Percentiles rank a stretch among this genome's conserved stretches.
Evolutionary conservation across 2,888 invertebrate species (phyloP).

Genomic region (Idaea biselata): DNA sequence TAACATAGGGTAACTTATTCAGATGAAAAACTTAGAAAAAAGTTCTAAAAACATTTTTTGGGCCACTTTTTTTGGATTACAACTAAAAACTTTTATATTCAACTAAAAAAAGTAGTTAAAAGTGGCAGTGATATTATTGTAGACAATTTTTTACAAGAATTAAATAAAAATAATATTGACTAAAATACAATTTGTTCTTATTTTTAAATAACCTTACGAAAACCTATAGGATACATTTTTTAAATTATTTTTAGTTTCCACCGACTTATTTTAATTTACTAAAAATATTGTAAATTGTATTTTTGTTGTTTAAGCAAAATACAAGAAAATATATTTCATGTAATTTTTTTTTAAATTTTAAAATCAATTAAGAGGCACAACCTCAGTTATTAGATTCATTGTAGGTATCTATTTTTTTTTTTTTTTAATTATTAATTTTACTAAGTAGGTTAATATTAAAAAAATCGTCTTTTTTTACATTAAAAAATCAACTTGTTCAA

Average conservation of each 20-base stretch:
- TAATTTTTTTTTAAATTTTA: too few relatives aligned
- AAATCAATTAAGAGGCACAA: too few relatives aligned
- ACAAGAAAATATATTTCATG: too few relatives aligned
- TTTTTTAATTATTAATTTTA: too few relatives aligned
- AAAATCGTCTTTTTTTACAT: too few relatives aligned
- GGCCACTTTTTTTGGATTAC: constrained; percentile 22
- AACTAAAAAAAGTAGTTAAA: constrained; percentile 29
- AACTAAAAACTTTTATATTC: constrained; percentile 23
- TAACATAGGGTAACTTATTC: constrained; percentile 56
- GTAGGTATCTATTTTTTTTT: too few relatives aligned
- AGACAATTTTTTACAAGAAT: constrained; percentile 24
- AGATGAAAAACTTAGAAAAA: constrained; percentile 7
- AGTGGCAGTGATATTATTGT: constrained; percentile 50
- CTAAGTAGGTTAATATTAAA: too few relatives aligned
- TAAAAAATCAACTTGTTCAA: too few relatives aligned
- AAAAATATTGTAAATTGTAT: background rate
- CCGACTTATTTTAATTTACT: constrained; percentile 9
- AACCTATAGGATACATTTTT: constrained; percentile 46
- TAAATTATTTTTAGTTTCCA: constrained; percentile 3
- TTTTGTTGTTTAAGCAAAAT: constrained; percentile 4
- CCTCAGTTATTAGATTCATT: too few relatives aligned
- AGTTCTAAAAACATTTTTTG: constrained; percentile 21
- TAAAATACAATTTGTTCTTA: constrained; percentile 14
- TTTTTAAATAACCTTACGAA: constrained; percentile 38
- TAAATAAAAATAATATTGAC: constrained; percentile 28